Conservation (phyloP, 2,797 vertebrate genomes). For the Rhinella marina region DNA sequence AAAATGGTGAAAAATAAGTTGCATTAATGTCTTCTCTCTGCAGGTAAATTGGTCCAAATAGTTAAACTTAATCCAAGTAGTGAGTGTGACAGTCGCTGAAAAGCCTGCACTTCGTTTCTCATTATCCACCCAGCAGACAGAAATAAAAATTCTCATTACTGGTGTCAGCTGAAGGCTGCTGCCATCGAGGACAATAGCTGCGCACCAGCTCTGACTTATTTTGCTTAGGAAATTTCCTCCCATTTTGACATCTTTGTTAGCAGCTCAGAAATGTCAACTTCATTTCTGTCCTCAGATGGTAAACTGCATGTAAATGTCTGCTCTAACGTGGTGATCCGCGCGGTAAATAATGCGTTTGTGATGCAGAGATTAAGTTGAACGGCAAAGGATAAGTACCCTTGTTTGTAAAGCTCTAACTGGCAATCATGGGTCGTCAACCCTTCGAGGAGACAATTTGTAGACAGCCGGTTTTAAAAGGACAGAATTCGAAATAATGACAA, state of each 20-base stretch:
- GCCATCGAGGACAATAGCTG: constrained; percentile 24
- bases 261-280: constrained; percentile 21
- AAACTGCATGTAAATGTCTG: constrained; percentile 13
- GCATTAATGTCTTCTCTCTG: background rate
- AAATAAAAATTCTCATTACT: constrained; percentile 28
- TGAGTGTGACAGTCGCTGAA: background rate
- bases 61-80: background rate
- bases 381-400: constrained; percentile 16
- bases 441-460: background rate
- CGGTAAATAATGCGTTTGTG: constrained; percentile 7
- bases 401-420: background rate
- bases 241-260: constrained; percentile 22
- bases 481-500: background rate
- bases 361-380: constrained; percentile 12
- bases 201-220: constrained; percentile 1
- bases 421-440: constrained; percentile 5
- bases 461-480: constrained; percentile 1
- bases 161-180: constrained; percentile 11
- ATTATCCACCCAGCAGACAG: constrained; percentile 22
- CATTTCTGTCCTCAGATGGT: constrained; percentile 10
- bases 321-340: background rate
- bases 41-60: constrained; percentile 17
- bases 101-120: constrained; percentile 14
- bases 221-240: constrained; percentile 30
- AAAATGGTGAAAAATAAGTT: constrained; percentile 16